phyloP scores from a whole-genome alignment of 2,888 invertebrate genomes.

The Caenorhabditis doughertyi region DNA sequence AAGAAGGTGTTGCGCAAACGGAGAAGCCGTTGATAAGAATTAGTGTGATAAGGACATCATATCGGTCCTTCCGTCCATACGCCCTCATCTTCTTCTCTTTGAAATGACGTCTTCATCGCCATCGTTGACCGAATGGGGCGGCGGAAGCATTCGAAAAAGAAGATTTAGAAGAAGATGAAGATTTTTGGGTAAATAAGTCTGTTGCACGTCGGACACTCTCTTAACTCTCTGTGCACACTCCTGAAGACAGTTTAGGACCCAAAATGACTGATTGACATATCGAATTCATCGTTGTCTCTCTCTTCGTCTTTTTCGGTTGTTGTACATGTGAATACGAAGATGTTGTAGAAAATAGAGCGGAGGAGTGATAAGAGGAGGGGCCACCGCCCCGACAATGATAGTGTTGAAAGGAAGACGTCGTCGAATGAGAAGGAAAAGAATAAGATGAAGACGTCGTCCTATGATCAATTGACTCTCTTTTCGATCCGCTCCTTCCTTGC shows the following conservation, averaged over 20 bases:
- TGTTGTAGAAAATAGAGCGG: conserved; percentile 31
- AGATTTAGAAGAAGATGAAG: background rate
- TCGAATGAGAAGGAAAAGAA: background rate
- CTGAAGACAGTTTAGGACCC: conserved; percentile 33
- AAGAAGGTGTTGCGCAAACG: conserved; percentile 39
- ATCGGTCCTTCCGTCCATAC: conserved; percentile 10
- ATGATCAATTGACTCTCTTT: conserved; percentile 53
- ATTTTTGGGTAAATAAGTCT: conserved; percentile 32
- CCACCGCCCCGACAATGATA: conserved; percentile 36
- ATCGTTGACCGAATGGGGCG: conserved; percentile 50
- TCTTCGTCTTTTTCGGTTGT: background rate
- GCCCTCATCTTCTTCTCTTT: conserved; percentile 1
- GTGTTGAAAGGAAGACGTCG: conserved; percentile 1
- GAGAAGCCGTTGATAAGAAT: conserved; percentile 19
- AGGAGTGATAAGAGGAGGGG: conserved; percentile 60
- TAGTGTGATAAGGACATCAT: conserved; percentile 3
- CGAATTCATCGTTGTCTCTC: background rate
- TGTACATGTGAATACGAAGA: conserved; percentile 24
- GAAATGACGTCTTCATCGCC: conserved; percentile 22
- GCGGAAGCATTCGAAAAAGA: conserved; percentile 29
- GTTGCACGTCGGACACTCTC: conserved; percentile 10
- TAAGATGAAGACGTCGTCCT: conserved; percentile 17
- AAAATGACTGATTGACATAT: conserved; percentile 41
- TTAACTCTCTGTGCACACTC: background rate
- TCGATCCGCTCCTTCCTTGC: conserved; percentile 36